Evolutionary conservation across 2,888 invertebrate genomes (phyloP).

Genomic region (Athalia rosae): DNA sequence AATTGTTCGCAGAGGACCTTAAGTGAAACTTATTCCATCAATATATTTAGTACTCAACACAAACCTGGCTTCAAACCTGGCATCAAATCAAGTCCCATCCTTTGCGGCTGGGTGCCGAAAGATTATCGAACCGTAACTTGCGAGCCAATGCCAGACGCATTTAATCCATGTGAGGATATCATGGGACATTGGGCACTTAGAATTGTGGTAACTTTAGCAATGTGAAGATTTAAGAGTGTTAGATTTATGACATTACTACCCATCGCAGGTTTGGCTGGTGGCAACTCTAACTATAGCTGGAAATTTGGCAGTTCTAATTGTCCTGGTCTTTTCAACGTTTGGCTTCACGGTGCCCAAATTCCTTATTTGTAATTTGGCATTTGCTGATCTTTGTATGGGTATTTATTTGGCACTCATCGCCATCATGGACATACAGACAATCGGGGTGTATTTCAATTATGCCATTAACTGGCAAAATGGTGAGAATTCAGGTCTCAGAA

Average conservation of each 20-base stretch:
- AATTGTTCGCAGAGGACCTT: neutral
- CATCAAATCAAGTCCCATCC: neutral
- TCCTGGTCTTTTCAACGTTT: slow-evolving; percentile 73
- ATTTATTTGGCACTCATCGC: slow-evolving; percentile 79
- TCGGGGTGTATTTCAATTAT: slow-evolving; percentile 80
- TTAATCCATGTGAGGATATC: slow-evolving; percentile 81
- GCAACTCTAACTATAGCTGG: slow-evolving; percentile 79
- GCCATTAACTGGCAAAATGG: slow-evolving; percentile 83
- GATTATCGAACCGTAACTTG: slow-evolving; percentile 71
- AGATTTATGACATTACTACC: neutral
- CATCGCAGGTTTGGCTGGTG: slow-evolving; percentile 76
- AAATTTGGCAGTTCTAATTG: slow-evolving; percentile 79
- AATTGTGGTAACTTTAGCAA: slow-evolving; percentile 67
- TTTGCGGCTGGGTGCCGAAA: slow-evolving; percentile 28
- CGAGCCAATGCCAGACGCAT: slow-evolving; percentile 77
- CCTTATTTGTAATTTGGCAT: slow-evolving; percentile 81
- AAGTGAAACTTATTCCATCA: too few species aligned
- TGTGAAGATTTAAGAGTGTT: neutral
- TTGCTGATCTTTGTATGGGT: slow-evolving; percentile 82
- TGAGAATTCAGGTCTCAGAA: slow-evolving; percentile 54
- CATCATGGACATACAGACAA: slow-evolving; percentile 78
- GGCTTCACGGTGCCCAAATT: slow-evolving; percentile 76
- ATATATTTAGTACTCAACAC: too few species aligned
- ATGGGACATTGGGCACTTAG: slow-evolving; percentile 78
- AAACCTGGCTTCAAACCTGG: neutral